Evolutionary conservation across 2,113 vertebrate genomes (phyloP).

Genomic region (Oryzias curvinotus): DNA sequence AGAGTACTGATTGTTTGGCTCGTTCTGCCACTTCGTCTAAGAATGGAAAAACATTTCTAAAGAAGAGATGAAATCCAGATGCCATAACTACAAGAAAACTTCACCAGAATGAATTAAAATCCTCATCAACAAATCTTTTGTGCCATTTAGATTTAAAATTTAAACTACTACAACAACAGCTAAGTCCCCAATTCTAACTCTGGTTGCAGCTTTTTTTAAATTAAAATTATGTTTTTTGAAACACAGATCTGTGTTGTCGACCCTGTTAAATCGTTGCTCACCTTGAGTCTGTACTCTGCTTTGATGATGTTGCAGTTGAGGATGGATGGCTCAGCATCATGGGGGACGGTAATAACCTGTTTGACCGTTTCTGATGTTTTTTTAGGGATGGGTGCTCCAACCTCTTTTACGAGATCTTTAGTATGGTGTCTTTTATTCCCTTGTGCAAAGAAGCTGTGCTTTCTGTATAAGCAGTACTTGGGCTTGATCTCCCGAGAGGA

Average conservation of each 20-base stretch:
- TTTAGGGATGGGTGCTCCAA: slow-evolving; percentile 62
- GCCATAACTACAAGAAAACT: too few species aligned
- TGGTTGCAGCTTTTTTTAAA: too few species aligned
- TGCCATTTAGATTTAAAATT: too few species aligned
- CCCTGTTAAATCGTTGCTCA: slow-evolving; percentile 30
- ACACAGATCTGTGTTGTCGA: background rate
- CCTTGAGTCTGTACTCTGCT: slow-evolving; percentile 71
- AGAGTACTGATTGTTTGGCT: too few species aligned
- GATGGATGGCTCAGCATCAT: slow-evolving; percentile 50
- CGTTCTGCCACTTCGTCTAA: too few species aligned
- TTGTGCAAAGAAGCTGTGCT: slow-evolving; percentile 68
- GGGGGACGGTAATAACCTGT: slow-evolving; percentile 56
- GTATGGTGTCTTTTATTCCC: slow-evolving; percentile 29
- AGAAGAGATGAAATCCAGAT: too few species aligned
- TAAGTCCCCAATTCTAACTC: too few species aligned
- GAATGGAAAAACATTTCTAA: too few species aligned
- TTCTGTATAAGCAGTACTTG: slow-evolving; percentile 69
- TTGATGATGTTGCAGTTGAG: slow-evolving; percentile 63
- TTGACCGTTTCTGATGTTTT: slow-evolving; percentile 28
- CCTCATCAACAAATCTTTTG: too few species aligned
- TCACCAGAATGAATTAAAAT: too few species aligned
- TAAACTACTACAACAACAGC: too few species aligned
- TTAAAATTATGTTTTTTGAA: background rate
- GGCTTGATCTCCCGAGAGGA: slow-evolving; percentile 69
- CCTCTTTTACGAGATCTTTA: slow-evolving; percentile 62